phyloP scores from a whole-genome alignment of 2,113 vertebrate species.

The Bubalus kerabau region DNA sequence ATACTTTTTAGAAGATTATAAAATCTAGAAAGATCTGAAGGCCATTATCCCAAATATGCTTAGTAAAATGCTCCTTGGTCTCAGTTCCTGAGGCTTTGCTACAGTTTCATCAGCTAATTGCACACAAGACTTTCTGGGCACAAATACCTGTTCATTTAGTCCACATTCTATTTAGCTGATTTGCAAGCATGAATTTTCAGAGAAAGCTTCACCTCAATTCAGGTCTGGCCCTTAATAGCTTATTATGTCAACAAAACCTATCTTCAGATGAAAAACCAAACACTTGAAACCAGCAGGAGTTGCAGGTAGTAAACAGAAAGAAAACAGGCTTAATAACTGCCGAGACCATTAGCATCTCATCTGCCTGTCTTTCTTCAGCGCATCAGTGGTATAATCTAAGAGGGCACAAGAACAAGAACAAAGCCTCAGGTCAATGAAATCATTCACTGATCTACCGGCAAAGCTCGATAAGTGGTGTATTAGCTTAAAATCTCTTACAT shows the following conservation, averaged over 20 bases:
- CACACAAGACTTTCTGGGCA: neutral
- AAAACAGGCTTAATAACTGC: neutral
- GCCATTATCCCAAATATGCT: neutral
- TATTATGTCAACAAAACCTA: conserved; percentile 54
- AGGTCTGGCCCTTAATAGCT: conserved; percentile 40
- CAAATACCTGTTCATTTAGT: neutral
- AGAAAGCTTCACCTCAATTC: conserved; percentile 35
- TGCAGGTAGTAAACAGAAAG: conserved; percentile 31
- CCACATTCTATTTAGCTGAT: conserved; percentile 29
- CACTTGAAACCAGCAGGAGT: conserved; percentile 42
- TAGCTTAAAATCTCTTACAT: conserved; percentile 55
- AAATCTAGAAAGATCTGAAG: neutral
- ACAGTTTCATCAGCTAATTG: neutral
- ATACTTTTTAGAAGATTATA: neutral
- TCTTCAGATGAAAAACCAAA: conserved; percentile 52
- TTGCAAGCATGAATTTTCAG: conserved; percentile 38
- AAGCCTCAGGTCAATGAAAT: conserved; percentile 64
- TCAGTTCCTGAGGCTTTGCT: neutral
- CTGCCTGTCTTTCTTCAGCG: conserved; percentile 6
- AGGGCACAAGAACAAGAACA: conserved; percentile 51
- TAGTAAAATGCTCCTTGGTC: neutral
- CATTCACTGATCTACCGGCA: conserved; percentile 46
- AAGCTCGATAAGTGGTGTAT: conserved; percentile 40
- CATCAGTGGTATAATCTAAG: conserved; percentile 48
- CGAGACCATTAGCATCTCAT: conserved; percentile 37